A percentile compares a stretch with the other conserved stretches of the same genome.
These are phyloP conservation scores for Oophaga sylvatica DNA, from an alignment of 2,797 vertebrate species.

Conservation along the genomic window DNA sequence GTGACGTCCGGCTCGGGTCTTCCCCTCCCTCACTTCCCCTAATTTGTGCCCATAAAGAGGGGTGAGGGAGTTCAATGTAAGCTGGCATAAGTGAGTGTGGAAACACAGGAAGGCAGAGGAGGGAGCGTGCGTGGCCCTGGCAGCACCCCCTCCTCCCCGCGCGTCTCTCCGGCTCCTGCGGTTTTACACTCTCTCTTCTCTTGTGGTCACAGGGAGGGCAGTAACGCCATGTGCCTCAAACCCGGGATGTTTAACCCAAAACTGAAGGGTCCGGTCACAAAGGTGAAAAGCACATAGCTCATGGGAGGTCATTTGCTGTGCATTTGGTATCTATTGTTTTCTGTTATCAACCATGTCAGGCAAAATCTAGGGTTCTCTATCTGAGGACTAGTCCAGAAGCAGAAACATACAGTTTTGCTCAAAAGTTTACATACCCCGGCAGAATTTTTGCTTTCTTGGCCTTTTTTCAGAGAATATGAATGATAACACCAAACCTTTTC, in stretches of 20 bases:
- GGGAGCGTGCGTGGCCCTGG: neutral
- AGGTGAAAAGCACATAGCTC: neutral
- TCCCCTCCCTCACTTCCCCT: neutral
- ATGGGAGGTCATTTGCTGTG: too few relatives aligned
- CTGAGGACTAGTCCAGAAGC: too few relatives aligned
- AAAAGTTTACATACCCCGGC: too few relatives aligned
- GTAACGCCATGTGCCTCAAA: constrained; percentile 1
- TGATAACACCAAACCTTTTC: too few relatives aligned
- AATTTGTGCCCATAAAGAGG: neutral
- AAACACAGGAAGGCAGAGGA: constrained; percentile 43
- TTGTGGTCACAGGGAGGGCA: constrained; percentile 13
- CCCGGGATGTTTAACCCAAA: neutral
- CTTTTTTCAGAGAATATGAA: too few relatives aligned
- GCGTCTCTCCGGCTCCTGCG: constrained; percentile 51
- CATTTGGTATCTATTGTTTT: too few relatives aligned
- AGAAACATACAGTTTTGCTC: too few relatives aligned
- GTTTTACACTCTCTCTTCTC: constrained; percentile 37
- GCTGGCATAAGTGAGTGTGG: neutral
- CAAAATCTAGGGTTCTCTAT: too few relatives aligned
- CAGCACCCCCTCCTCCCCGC: neutral
- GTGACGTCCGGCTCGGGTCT: constrained; percentile 7
- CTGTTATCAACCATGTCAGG: too few relatives aligned
- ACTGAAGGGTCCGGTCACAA: neutral
- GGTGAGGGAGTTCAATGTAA: constrained; percentile 14
- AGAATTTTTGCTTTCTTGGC: too few relatives aligned